phyloP scores from a whole-genome alignment of 2,888 invertebrate species.

The Spicauda simplicius region DNA sequence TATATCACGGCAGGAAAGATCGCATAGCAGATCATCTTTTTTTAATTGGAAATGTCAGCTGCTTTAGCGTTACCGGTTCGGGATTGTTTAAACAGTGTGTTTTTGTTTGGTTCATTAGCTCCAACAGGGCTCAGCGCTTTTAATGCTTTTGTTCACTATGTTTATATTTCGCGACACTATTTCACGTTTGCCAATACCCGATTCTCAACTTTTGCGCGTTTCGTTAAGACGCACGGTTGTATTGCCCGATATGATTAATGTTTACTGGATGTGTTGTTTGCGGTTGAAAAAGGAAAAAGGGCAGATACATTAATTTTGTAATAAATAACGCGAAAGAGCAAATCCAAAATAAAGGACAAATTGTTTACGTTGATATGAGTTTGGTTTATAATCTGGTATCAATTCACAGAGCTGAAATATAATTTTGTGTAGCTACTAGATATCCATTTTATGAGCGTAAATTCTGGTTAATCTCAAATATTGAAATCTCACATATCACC shows the following conservation, averaged over 20 bases:
- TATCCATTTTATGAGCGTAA: too few species aligned
- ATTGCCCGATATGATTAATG: constrained; percentile 23
- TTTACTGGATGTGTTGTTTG: constrained; percentile 13
- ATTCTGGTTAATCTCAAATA: too few species aligned
- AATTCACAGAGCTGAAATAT: background rate
- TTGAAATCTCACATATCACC: too few species aligned
- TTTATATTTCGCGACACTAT: constrained; percentile 30
- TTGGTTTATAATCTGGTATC: background rate
- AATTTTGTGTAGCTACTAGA: too few species aligned
- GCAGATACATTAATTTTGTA: constrained; percentile 26
- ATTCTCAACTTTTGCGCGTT: constrained; percentile 19
- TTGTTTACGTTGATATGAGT: constrained; percentile 15
- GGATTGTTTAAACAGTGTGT: constrained; percentile 59
- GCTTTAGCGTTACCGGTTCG: constrained; percentile 70
- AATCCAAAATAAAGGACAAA: constrained; percentile 23
- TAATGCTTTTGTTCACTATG: constrained; percentile 35
- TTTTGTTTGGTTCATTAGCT: constrained; percentile 63
- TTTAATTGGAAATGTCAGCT: constrained; percentile 77
- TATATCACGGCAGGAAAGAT: constrained; percentile 52
- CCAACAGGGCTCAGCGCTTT: constrained; percentile 41
- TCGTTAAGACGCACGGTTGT: constrained; percentile 20
- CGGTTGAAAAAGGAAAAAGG: constrained; percentile 21
- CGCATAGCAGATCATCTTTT: constrained; percentile 62
- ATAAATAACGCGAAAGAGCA: constrained; percentile 29
- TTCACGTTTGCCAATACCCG: background rate